phyloP scores from a whole-genome alignment of 2,888 invertebrate genomes.

The Tribolium freemani region DNA sequence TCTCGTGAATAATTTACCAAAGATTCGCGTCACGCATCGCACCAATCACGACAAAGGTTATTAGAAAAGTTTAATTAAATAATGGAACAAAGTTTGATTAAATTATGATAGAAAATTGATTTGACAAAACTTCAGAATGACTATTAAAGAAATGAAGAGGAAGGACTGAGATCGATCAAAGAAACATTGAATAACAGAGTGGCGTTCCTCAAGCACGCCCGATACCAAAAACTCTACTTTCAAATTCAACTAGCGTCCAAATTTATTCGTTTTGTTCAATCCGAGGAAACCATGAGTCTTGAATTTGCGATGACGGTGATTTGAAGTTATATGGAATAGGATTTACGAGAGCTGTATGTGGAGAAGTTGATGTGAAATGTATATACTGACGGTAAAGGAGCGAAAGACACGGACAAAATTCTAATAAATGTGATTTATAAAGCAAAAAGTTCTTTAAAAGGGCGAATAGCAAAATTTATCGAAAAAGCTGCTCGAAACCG shows the following conservation, averaged over 20 bases:
- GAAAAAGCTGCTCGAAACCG: background rate
- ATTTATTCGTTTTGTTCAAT: constrained; percentile 46
- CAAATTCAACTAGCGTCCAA: constrained; percentile 35
- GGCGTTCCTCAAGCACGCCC: background rate
- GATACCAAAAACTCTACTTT: constrained; percentile 20
- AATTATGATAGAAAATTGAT: constrained; percentile 10
- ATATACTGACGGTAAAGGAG: background rate
- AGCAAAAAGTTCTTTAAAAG: constrained; percentile 2
- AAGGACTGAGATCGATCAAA: constrained; percentile 2
- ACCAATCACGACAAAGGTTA: constrained; percentile 4
- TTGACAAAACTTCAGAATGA: background rate
- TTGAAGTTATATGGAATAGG: constrained; percentile 41
- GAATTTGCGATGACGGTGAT: constrained; percentile 44
- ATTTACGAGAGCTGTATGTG: constrained; percentile 35
- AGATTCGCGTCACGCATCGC: constrained; percentile 6
- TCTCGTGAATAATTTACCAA: constrained; percentile 10
- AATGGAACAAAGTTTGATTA: constrained; percentile 7
- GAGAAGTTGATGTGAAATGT: constrained; percentile 29
- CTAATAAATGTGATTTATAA: constrained; percentile 27
- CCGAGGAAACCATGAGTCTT: constrained; percentile 28
- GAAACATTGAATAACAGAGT: constrained; percentile 10
- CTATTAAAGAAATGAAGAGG: background rate
- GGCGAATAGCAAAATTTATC: background rate
- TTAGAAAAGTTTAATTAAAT: constrained; percentile 25
- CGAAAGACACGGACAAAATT: constrained; percentile 7